Base-by-base conservation (phyloP, 2,113 vertebrate species). In the Guaruba guarouba region DNA sequence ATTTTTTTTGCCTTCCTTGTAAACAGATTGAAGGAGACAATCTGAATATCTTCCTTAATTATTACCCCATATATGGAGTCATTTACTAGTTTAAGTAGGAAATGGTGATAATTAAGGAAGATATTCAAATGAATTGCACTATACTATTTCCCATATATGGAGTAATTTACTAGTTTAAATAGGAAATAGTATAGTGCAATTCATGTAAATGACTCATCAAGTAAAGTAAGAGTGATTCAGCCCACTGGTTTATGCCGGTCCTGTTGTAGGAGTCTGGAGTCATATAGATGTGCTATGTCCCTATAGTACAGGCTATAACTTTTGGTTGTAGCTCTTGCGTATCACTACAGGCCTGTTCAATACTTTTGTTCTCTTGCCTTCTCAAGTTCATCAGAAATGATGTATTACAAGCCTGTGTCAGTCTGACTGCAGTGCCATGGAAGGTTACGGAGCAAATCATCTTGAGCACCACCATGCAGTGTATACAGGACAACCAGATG, bases 1-100 rank as follows among this genome's bases (percentile, higher is more conserved):
- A 25, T 23, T 62, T 37, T 48, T 82, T 80, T 76, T 63, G 13
- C 33, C 13, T 79, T n/a, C 27, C 67, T 74, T 3, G 0, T 90
- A 57, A 81, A 23, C 17, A 35, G 51, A 75, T 83, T 78, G 93
- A 95, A 71, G 63, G 46, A 86, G 62, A 49, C 51, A 69, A 64
- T 43, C 13, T 75, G 46, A 94, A 78, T 75, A 55, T 62, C 73
- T 94, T 91, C 81, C 77, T 88, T 61, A 92, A 84, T 92, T 74
- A 83, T 28, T 48, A 64, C 46, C 94, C 88, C 92, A 86, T 12
- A 90, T 59, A 43, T 20, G 33, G 43, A 75, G 33, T 35, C 54
- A 92, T 94, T 69, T 77, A 57, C 74, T 81, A 24, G 52, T 62
- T 90, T 79, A 87, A 87, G 8, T 44, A 44, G 44, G 44, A 44